Evolutionary conservation across 1,140 invertebrate species (phyloP).

Genomic region (Metaphire vulgaris): DNA sequence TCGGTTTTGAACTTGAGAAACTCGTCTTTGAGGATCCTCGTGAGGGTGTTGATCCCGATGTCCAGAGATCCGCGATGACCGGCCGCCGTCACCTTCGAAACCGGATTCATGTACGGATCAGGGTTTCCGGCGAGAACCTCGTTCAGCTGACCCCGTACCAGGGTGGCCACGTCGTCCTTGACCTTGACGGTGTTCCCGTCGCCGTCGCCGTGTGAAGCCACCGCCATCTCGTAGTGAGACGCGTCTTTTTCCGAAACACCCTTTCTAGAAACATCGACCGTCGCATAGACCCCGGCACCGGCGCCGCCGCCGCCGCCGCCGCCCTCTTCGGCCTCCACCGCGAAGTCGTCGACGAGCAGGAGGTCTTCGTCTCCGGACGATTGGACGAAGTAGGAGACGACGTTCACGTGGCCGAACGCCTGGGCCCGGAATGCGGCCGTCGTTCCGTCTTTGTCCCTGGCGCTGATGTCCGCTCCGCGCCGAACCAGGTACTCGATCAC

Average conservation of each 20-base stretch:
- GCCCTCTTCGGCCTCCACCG: neutral
- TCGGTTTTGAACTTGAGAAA: slow-evolving; percentile 15
- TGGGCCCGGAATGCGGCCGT: slow-evolving; percentile 26
- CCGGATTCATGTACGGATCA: slow-evolving; percentile 1
- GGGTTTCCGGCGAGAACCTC: slow-evolving; percentile 1
- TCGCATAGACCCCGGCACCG: neutral
- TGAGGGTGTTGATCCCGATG: slow-evolving; percentile 16
- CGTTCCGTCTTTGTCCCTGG: slow-evolving; percentile 27
- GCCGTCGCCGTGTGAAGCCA: too few species aligned
- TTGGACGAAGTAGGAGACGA: slow-evolving; percentile 8
- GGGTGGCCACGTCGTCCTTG: slow-evolving; percentile 14
- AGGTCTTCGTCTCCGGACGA: neutral
- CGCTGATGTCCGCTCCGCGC: slow-evolving; percentile 12
- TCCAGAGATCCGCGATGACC: neutral
- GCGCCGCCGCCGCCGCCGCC: too few species aligned
- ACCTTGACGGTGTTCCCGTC: slow-evolving; percentile 17
- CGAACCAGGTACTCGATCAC: slow-evolving; percentile 8
- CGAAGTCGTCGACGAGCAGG: neutral
- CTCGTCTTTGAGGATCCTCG: slow-evolving; percentile 4
- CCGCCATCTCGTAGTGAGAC: too few species aligned
- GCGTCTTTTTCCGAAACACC: neutral
- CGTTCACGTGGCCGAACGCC: slow-evolving; percentile 18
- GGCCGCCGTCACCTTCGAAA: neutral
- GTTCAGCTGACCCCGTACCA: slow-evolving; percentile 3
- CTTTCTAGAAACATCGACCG: neutral